These are phyloP conservation scores for human (Homo sapiens) DNA, from an alignment of 2,113 vertebrate genomes.

Conservation along the genomic window DNA sequence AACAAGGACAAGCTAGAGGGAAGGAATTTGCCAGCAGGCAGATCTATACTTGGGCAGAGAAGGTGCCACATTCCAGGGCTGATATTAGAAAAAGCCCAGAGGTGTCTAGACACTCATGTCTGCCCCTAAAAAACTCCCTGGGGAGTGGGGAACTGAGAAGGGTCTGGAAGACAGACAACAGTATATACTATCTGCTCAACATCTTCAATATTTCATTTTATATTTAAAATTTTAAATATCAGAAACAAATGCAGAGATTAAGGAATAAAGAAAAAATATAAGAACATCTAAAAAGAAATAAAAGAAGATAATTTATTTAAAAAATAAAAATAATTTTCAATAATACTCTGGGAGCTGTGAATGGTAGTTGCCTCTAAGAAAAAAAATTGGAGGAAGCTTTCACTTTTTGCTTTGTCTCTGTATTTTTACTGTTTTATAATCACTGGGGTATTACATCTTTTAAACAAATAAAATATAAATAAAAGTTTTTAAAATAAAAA, in stretches of 20 bases:
- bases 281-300: too few relatives aligned
- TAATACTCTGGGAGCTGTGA: neutral
- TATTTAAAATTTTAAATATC: constrained; percentile 22
- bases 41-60: constrained; percentile 66
- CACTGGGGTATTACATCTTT: neutral
- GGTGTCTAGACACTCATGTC: constrained; percentile 66
- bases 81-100: constrained; percentile 62
- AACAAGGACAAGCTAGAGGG: constrained; percentile 11
- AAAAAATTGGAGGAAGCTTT: neutral
- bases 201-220: constrained; percentile 27
- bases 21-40: constrained; percentile 73
- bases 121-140: constrained; percentile 22
- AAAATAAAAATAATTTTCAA: neutral
- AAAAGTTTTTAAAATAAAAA: constrained; percentile 4
- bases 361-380: neutral
- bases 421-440: constrained; percentile 33
- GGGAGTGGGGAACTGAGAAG: constrained; percentile 4
- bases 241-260: too few relatives aligned
- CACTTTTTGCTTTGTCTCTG: neutral
- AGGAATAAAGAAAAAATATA: too few relatives aligned
- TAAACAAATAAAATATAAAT: neutral
- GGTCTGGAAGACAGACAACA: constrained; percentile 16
- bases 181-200: neutral
- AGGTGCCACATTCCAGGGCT: constrained; percentile 73
- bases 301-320: too few relatives aligned